phyloP scores from a whole-genome alignment of 2,888 invertebrate genomes.

The Drosophila neoperkinsi region DNA sequence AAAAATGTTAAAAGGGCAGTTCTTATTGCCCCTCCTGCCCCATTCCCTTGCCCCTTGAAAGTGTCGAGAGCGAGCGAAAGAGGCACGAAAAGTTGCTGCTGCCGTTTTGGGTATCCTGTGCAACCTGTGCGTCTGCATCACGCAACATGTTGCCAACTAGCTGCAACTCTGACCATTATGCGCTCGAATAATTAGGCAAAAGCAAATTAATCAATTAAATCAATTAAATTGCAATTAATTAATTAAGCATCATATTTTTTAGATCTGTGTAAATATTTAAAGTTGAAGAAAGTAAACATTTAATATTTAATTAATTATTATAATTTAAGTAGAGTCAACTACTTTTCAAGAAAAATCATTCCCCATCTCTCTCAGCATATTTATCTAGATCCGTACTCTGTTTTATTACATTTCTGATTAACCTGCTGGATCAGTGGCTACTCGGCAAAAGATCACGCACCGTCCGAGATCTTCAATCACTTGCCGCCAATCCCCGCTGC shows the following conservation, averaged over 20 bases:
- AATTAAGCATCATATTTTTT: no score
- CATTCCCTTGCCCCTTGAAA: background rate
- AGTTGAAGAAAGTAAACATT: no score
- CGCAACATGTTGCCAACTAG: constrained; percentile 31
- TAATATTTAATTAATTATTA: background rate
- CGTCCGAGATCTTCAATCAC: background rate
- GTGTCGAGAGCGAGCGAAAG: background rate
- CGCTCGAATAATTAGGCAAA: background rate
- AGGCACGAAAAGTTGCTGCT: background rate
- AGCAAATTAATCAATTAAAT: background rate
- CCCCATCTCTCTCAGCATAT: background rate
- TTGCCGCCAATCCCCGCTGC: constrained; percentile 10
- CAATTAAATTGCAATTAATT: background rate
- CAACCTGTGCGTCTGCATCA: constrained; percentile 21
- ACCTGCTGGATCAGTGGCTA: background rate
- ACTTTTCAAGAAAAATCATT: background rate
- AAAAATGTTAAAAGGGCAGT: constrained; percentile 15
- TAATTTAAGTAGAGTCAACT: background rate
- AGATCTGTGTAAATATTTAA: no score
- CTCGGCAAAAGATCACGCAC: background rate
- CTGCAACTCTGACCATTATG: background rate
- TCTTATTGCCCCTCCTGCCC: background rate
- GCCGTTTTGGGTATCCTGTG: constrained; percentile 13
- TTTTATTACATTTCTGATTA: background rate
- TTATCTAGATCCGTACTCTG: background rate